phyloP scores from a whole-genome alignment of 2,113 vertebrate species.

The Oenanthe oenanthe region DNA sequence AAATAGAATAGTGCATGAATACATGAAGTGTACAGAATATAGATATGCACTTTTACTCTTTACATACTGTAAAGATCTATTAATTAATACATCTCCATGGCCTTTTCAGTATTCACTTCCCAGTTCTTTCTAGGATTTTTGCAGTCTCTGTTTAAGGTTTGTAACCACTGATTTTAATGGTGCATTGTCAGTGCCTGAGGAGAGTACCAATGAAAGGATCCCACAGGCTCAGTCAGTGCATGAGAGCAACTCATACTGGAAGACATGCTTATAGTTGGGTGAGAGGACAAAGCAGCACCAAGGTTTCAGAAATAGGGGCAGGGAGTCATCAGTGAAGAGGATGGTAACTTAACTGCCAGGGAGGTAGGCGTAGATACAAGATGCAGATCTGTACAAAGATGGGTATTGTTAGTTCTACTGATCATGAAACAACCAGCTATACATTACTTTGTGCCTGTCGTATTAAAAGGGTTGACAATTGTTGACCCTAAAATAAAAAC shows the following conservation, averaged over 20 bases:
- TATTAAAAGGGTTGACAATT: background rate
- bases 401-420: background rate
- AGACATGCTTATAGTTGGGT: accelerated
- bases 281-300: background rate
- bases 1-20: background rate
- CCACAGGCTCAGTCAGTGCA: background rate
- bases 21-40: background rate
- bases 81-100: background rate
- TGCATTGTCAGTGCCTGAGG: background rate
- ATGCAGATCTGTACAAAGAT: background rate
- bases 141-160: background rate
- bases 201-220: background rate
- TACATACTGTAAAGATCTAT: background rate
- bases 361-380: background rate
- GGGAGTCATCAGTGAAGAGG: background rate
- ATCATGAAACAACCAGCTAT: background rate
- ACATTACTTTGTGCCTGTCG: background rate
- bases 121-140: background rate
- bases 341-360: background rate
- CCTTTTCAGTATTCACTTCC: background rate
- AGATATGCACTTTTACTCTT: background rate
- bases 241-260: background rate
- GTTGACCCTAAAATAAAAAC: background rate
- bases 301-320: background rate
- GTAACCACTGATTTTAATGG: background rate